Percentiles rank a stretch among this genome's conserved stretches.
Conservation (phyloP, 2,113 vertebrate genomes). For the Ranitomeya imitator region DNA sequence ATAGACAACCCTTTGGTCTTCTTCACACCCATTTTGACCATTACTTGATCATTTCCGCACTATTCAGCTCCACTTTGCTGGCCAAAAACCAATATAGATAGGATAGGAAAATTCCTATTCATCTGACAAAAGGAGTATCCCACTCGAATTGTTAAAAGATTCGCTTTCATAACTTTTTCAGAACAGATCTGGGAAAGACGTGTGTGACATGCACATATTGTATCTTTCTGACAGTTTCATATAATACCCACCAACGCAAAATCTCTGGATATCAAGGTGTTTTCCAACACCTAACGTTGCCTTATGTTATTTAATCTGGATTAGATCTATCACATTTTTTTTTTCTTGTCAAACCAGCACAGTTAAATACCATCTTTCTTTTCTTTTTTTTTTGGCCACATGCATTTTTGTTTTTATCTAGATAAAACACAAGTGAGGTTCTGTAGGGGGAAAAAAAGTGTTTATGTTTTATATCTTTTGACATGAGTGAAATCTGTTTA, state of each 20-base stretch:
- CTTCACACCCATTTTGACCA: too few species aligned
- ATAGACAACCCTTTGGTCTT: too few species aligned
- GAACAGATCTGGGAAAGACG: neutral
- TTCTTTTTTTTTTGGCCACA: constrained; percentile 12
- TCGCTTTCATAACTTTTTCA: neutral
- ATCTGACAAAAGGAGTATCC: too few species aligned
- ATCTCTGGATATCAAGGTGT: constrained; percentile 21
- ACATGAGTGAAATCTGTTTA: constrained; percentile 58
- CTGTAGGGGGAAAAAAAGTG: constrained; percentile 30
- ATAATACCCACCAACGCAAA: constrained; percentile 1
- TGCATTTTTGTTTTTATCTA: constrained; percentile 48
- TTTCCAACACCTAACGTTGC: constrained; percentile 20
- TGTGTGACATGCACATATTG: neutral
- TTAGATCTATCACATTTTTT: neutral
- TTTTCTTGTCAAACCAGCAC: neutral
- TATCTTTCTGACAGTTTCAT: constrained; percentile 6
- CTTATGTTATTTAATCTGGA: constrained; percentile 26
- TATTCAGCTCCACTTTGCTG: too few species aligned
- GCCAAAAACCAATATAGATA: too few species aligned
- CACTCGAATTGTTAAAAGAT: neutral
- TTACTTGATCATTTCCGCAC: too few species aligned
- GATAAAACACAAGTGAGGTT: constrained; percentile 49
- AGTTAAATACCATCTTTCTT: neutral
- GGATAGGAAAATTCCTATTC: too few species aligned
- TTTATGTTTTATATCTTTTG: constrained; percentile 49